Evolutionary conservation across 30 jellyfish, hydroid and myxozoan species (phyloP).

Genomic region (Aurelia aurita): DNA sequence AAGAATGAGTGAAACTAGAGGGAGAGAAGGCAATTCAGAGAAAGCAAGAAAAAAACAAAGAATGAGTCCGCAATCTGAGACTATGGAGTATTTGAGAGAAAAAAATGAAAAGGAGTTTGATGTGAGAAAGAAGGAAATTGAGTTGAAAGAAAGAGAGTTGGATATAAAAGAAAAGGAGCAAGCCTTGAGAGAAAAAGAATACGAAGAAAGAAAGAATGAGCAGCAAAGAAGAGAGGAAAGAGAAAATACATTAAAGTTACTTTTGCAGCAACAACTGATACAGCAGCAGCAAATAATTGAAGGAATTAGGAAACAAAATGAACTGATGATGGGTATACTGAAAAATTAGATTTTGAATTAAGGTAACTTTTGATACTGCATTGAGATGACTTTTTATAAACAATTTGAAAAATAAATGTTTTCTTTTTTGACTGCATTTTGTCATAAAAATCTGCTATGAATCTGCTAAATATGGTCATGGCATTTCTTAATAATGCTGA

Average conservation of each 20-base stretch:
- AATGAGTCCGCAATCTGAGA: background rate
- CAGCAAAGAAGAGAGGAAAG: background rate
- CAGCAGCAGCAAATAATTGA: slow-evolving; percentile 3
- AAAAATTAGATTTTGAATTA: background rate
- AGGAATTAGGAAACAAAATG: background rate
- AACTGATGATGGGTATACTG: background rate
- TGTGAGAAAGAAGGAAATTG: background rate
- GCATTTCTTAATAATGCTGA: slow-evolving; percentile 1
- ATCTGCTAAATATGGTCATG: background rate
- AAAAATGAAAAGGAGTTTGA: background rate
- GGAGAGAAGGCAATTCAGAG: background rate
- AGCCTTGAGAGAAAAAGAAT: background rate
- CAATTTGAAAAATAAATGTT: background rate
- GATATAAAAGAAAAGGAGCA: background rate
- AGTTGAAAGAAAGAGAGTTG: background rate
- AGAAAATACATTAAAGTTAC: background rate
- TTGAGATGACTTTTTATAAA: background rate
- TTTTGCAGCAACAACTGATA: slow-evolving; percentile 19
- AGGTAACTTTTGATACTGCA: background rate
- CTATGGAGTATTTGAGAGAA: background rate
- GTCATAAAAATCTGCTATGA: background rate
- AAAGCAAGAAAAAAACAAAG: background rate
- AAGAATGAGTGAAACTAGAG: background rate
- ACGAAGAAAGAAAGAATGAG: background rate
- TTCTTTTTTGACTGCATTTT: no score